A percentile compares a stretch with the other conserved stretches of the same genome.
These are phyloP conservation scores for Chloroceryle amazona DNA, from an alignment of 2,797 vertebrate species.

Conservation along the genomic window DNA sequence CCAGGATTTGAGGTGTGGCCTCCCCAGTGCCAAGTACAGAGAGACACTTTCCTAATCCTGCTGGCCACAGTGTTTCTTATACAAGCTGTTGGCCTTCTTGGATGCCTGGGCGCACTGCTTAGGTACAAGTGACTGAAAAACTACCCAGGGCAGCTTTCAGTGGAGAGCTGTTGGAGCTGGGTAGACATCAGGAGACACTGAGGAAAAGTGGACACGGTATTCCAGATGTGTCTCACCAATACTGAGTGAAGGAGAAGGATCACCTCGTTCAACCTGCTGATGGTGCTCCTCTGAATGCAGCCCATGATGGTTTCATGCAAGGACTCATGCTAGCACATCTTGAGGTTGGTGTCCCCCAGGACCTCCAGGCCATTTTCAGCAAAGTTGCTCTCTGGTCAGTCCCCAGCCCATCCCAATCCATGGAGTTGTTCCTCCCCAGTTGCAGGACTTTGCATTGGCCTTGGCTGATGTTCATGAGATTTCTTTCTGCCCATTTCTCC, in stretches of 20 bases:
- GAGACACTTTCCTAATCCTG: too few relatives aligned
- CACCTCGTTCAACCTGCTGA: rapidly evolving
- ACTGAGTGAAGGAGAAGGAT: neutral
- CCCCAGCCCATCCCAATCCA: too few relatives aligned
- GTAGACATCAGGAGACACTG: neutral
- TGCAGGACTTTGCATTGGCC: too few relatives aligned
- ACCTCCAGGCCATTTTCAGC: neutral
- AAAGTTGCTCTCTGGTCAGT: neutral
- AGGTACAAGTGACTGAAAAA: neutral
- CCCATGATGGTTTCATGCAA: neutral
- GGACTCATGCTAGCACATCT: neutral
- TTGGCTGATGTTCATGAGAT: too few relatives aligned
- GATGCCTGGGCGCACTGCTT: neutral
- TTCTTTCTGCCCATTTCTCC: too few relatives aligned
- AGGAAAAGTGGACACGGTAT: neutral
- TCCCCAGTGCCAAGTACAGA: too few relatives aligned
- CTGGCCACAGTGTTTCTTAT: too few relatives aligned
- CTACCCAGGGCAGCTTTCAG: neutral
- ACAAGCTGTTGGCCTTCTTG: neutral
- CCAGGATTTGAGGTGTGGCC: too few relatives aligned
- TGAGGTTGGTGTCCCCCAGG: neutral
- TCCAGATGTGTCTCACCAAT: neutral
- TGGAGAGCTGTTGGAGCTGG: neutral
- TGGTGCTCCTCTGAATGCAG: neutral
- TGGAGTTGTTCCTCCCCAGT: too few relatives aligned